Conservation (phyloP, 2,113 vertebrate species). For the Ailuropoda melanoleuca region DNA sequence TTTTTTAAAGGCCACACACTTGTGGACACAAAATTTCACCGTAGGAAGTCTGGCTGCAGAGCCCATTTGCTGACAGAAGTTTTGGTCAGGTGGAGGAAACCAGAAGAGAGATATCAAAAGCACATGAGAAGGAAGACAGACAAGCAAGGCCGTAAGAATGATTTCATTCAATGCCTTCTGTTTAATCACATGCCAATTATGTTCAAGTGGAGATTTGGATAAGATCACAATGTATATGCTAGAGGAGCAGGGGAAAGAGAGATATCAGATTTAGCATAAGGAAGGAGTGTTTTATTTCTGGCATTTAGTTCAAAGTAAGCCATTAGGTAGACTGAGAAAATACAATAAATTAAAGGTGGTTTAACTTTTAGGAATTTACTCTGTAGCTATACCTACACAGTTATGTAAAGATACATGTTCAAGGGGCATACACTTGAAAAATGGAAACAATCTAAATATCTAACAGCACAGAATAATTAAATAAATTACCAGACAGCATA, state of each 20-base stretch:
- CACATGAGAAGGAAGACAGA: conserved; percentile 19
- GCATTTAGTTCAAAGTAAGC: conserved; percentile 51
- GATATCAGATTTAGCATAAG: background rate
- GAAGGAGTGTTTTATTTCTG: conserved; percentile 36
- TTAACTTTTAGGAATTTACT: conserved; percentile 40
- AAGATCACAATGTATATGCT: background rate
- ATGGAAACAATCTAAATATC: background rate
- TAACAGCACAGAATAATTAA: conserved; percentile 32
- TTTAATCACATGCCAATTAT: background rate
- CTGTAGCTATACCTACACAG: background rate
- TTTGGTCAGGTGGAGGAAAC: conserved; percentile 32
- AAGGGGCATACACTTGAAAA: conserved; percentile 18
- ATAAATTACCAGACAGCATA: conserved; percentile 39
- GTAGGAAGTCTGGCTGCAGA: background rate
- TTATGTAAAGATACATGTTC: conserved; percentile 11
- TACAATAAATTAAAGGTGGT: conserved; percentile 27
- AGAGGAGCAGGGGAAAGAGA: background rate
- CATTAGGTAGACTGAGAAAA: conserved; percentile 20
- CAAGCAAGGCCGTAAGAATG: background rate
- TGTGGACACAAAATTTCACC: background rate
- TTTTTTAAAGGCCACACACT: conserved; percentile 15
- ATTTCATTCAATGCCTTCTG: conserved; percentile 5
- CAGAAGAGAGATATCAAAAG: conserved; percentile 48
- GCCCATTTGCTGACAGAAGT: background rate
- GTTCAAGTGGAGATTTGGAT: background rate